Evolutionary conservation across 2,888 invertebrate genomes (phyloP), one percentile per base, ranked within the genome.

Genomic region (Tuta absoluta): DNA sequence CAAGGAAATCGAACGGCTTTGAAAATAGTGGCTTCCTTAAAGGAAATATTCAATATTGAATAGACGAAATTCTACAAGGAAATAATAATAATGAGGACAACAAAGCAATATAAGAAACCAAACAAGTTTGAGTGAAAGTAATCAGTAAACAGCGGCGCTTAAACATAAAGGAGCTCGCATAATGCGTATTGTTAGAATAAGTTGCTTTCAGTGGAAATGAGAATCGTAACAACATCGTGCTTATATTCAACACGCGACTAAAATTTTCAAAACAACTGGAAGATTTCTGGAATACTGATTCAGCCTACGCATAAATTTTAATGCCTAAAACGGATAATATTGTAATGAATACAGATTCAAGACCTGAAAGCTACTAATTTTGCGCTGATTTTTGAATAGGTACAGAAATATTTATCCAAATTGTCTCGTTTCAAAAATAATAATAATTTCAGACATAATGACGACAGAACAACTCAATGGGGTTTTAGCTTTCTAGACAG

Each of bases 181-280:
- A 58, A 37, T 37, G 21, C 58, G 38, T 58, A 58, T 58, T 58
- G 58, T 58, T 12, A 0, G 11, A 58, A 38, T 2, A 56, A 56
- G 37, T 58, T 58, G 37, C 58, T 58, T 14, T 58, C 38, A 37
- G 37, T 38, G 19, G 38, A 33, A 58, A 58, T 58, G 58, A 58
- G 58, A 21, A 58, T 58, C 38, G 38, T 38, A 21, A 58, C 38
- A 19, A 58, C 58, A 37, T 21, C n/a, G 38, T 17, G 21, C n/a
- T 24, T 45, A 14, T 45, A 41, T 45, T 45, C 45, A 45, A 33
- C 45, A 23, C 60, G 45, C 60, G 60, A 21, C 24, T 38, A 17
- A 10, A 38, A 56, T 58, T 38, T 23, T 21, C 3, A 37, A 2
- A 38, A 58, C 19, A 3, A 14, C 24, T 38, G 37, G 38, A 58